Evolutionary conservation across 2,888 invertebrate genomes (phyloP).

Genomic region (Uloborus plumipes): DNA sequence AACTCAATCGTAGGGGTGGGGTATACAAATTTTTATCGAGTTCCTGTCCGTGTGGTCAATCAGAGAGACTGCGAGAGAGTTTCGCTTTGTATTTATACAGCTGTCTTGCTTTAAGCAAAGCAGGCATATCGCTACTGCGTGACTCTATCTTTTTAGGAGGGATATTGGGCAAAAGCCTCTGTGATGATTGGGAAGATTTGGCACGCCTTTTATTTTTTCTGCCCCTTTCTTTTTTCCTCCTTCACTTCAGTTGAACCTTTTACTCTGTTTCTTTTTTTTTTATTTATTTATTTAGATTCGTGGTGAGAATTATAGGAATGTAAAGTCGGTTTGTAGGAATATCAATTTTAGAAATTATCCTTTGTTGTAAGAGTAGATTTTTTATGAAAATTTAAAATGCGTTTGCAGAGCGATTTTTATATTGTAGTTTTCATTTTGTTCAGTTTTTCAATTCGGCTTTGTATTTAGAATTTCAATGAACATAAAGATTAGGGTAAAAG

Average conservation of each 20-base stretch:
- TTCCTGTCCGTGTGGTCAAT: constrained; percentile 39
- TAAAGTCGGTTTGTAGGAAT: no score
- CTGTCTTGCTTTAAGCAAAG: constrained; percentile 24
- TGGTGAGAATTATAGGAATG: no score
- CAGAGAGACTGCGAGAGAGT: not conserved
- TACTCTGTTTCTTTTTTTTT: not conserved
- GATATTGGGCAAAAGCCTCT: constrained; percentile 27
- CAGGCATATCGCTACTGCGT: not conserved
- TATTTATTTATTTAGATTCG: not conserved
- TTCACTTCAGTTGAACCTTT: no score
- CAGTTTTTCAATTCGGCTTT: no score
- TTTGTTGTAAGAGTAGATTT: no score
- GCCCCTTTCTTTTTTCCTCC: no score
- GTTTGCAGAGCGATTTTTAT: no score
- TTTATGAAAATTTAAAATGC: no score
- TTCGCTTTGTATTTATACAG: constrained; percentile 47
- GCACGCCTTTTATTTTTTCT: not conserved
- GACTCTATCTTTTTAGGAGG: constrained; percentile 32
- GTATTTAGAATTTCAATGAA: no score
- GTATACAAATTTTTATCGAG: constrained; percentile 22
- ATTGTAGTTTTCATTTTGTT: no score
- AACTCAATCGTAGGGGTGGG: constrained; percentile 33
- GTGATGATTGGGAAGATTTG: constrained; percentile 39
- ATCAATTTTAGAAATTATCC: no score
- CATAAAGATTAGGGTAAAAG: no score